phyloP scores from a whole-genome alignment of 2,888 invertebrate genomes.

The Leistus spinibarbis region DNA sequence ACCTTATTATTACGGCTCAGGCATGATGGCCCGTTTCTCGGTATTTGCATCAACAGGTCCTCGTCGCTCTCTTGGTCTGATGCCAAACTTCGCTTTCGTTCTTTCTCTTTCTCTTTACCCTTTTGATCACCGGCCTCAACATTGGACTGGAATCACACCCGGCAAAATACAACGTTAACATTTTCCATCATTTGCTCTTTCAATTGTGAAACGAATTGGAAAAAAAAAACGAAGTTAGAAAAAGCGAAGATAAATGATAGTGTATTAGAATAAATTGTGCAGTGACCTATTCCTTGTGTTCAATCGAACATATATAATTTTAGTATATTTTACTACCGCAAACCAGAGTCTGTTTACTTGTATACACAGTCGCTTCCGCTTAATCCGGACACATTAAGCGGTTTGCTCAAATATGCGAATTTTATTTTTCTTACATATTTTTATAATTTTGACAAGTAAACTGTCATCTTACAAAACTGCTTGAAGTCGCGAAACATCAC shows the following conservation, averaged over 20 bases:
- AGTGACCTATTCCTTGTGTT: background rate
- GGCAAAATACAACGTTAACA: conserved; percentile 17
- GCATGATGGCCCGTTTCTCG: background rate
- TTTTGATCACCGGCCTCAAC: background rate
- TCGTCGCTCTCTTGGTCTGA: conserved; percentile 12
- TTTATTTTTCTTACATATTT: too few relatives aligned
- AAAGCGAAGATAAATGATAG: conserved; percentile 32
- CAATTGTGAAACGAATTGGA: conserved; percentile 27
- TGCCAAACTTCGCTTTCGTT: conserved; percentile 10
- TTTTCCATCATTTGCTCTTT: conserved; percentile 30
- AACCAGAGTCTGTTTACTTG: too few relatives aligned
- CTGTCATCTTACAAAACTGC: too few relatives aligned
- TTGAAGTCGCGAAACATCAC: too few relatives aligned
- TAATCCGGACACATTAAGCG: too few relatives aligned
- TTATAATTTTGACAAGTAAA: too few relatives aligned
- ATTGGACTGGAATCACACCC: conserved; percentile 17
- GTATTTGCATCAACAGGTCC: conserved; percentile 34
- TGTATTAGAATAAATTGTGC: background rate
- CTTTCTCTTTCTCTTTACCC: conserved; percentile 6
- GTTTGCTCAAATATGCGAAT: too few relatives aligned
- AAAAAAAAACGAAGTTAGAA: conserved; percentile 10
- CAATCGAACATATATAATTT: too few relatives aligned
- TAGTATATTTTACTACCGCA: too few relatives aligned
- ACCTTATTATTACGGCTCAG: background rate
- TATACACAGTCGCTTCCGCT: too few relatives aligned